Evolutionary conservation across 2,888 invertebrate species (phyloP).

Genomic region (Lymantria dispar): DNA sequence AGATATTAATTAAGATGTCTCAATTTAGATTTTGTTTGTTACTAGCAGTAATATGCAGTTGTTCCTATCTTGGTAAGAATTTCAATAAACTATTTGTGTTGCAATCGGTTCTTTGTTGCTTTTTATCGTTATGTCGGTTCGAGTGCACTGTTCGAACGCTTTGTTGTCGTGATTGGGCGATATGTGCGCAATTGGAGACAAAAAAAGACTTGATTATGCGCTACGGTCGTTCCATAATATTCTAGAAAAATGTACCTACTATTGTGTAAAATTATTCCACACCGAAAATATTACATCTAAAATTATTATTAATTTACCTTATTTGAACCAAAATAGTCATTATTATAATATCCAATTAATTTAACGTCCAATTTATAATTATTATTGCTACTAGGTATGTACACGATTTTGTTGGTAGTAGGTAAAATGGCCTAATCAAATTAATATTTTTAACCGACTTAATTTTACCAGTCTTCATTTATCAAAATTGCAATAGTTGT

Average conservation of each 20-base stretch:
- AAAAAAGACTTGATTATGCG: slow-evolving; percentile 34
- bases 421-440: no score
- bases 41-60: slow-evolving; percentile 57
- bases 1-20: slow-evolving; percentile 55
- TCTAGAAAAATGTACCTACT: slow-evolving; percentile 31
- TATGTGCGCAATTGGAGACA: slow-evolving; percentile 43
- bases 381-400: no score
- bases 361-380: no score
- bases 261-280: slow-evolving; percentile 1
- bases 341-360: not conserved
- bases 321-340: no score
- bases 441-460: no score
- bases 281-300: not conserved
- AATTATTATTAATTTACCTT: not conserved
- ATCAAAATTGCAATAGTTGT: no score
- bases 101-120: slow-evolving; percentile 53
- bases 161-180: slow-evolving; percentile 38
- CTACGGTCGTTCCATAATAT: slow-evolving; percentile 12
- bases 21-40: slow-evolving; percentile 56
- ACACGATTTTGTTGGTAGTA: no score
- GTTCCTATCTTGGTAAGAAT: slow-evolving; percentile 59
- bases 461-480: no score
- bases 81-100: slow-evolving; percentile 33
- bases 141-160: slow-evolving; percentile 28
- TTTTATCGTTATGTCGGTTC: slow-evolving; percentile 40